A percentile compares a stretch with the other conserved stretches of the same genome.
Conservation (phyloP, 2,888 invertebrate genomes). For the Sialis lutaria region DNA sequence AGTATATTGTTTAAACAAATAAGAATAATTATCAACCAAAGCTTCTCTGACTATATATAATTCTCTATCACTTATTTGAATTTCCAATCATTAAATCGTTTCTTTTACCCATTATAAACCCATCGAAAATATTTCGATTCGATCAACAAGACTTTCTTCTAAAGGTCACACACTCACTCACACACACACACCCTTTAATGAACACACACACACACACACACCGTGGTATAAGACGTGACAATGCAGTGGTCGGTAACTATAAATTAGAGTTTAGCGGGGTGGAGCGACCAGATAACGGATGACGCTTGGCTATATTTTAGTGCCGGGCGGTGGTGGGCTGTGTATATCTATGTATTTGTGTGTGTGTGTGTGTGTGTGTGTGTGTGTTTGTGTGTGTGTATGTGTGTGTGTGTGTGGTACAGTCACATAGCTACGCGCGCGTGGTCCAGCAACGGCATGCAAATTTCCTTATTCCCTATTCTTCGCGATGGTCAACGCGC, state of each 20-base stretch:
- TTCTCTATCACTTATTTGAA: too few relatives aligned
- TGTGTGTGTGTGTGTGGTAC: neutral
- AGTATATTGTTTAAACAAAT: too few relatives aligned
- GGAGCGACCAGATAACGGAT: slow-evolving; percentile 7
- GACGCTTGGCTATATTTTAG: slow-evolving; percentile 7
- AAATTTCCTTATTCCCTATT: slow-evolving; percentile 3
- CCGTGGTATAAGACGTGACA: slow-evolving; percentile 5
- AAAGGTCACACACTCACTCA: too few relatives aligned
- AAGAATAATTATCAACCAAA: too few relatives aligned
- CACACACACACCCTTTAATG: too few relatives aligned
- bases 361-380: neutral
- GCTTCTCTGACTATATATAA: too few relatives aligned
- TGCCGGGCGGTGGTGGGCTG: neutral
- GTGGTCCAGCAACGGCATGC: slow-evolving; percentile 2
- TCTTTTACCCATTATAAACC: too few relatives aligned
- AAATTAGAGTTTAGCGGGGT: slow-evolving; percentile 7
- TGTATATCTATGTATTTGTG: too few relatives aligned
- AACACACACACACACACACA: too few relatives aligned
- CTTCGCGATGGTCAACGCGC: neutral
- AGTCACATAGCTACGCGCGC: neutral
- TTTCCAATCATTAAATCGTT: too few relatives aligned
- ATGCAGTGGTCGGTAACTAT: slow-evolving; percentile 8
- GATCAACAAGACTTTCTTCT: too few relatives aligned
- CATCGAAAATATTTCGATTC: too few relatives aligned
- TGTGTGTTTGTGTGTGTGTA: neutral